Evolutionary conservation across 2,113 vertebrate species (phyloP).

Genomic region (Lophura nycthemera): DNA sequence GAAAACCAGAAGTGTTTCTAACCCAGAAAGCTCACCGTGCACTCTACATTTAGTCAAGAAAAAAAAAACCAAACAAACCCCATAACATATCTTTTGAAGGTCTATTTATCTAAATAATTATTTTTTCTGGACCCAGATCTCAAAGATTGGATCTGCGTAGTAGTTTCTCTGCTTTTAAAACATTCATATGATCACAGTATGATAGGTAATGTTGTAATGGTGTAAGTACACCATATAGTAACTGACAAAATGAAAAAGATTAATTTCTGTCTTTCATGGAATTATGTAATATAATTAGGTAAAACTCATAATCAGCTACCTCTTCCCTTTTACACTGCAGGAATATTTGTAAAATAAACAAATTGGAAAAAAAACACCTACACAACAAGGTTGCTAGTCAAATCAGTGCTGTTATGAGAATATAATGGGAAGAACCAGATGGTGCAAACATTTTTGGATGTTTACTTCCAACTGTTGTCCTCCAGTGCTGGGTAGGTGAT

Average conservation of each 20-base stretch:
- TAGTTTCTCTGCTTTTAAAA: neutral
- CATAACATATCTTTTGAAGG: neutral
- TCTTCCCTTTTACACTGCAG: neutral
- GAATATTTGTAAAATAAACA: neutral
- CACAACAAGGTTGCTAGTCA: neutral
- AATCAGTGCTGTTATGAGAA: neutral
- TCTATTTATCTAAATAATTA: neutral
- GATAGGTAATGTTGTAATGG: neutral
- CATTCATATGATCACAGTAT: neutral
- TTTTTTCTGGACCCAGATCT: neutral
- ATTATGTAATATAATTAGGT: neutral
- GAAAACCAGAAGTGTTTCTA: neutral
- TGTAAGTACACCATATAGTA: neutral
- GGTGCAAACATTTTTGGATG: neutral
- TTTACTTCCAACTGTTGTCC: neutral
- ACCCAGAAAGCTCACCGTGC: neutral
- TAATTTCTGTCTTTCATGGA: neutral
- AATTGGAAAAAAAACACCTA: neutral
- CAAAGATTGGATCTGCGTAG: neutral
- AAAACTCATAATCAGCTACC: neutral
- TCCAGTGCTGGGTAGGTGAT: neutral
- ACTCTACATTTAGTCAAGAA: too few relatives aligned
- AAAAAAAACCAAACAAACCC: neutral
- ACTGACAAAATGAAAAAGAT: neutral
- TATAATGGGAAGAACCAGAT: neutral